These are phyloP conservation scores for Gavia stellata DNA, from an alignment of 2,113 vertebrate species.

Conservation along the genomic window DNA sequence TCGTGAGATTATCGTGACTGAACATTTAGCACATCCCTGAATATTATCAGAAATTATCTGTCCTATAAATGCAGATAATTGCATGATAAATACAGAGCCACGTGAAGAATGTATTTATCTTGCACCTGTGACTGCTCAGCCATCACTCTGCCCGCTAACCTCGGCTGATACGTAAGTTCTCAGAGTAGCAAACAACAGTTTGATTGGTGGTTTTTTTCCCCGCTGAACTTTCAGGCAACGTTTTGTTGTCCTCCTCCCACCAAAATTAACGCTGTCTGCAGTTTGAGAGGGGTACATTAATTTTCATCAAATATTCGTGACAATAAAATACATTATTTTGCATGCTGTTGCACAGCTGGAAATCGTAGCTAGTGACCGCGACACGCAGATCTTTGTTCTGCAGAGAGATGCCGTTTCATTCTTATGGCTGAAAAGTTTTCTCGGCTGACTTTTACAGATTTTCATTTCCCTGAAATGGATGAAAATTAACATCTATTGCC, in stretches of 20 bases:
- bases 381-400: neutral
- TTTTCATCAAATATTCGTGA: neutral
- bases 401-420: neutral
- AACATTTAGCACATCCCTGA: neutral
- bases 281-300: neutral
- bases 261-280: neutral
- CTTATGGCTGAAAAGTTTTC: neutral
- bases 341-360: neutral
- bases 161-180: neutral
- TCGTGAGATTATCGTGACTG: neutral
- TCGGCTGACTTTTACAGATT: neutral
- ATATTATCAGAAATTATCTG: neutral
- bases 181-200: neutral
- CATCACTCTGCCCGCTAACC: neutral
- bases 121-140: neutral
- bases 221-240: rapidly evolving
- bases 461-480: neutral
- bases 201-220: neutral
- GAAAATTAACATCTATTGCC: neutral
- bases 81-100: neutral
- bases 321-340: neutral
- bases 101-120: rapidly evolving
- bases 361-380: neutral
- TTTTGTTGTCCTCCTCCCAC: neutral
- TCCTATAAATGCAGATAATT: neutral